phyloP scores from a whole-genome alignment of 2,797 vertebrate species.

The Momotus momota region DNA sequence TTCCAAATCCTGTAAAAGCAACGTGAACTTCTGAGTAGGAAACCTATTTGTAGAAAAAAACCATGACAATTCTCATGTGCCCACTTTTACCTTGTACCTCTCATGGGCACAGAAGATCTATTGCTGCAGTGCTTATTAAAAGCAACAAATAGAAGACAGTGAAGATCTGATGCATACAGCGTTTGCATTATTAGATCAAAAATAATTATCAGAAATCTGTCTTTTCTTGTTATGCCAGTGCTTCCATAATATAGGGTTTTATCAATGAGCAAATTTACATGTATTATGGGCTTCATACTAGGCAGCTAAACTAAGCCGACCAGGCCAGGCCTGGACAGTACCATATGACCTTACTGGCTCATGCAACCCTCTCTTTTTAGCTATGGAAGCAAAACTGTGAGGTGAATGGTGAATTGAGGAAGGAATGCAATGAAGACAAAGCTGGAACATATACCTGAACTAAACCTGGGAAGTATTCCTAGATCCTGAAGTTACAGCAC shows the following conservation, averaged over 20 bases:
- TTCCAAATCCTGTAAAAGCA: not conserved
- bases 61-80: not conserved
- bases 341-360: not conserved
- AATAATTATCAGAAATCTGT: not conserved
- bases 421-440: not conserved
- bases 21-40: not conserved
- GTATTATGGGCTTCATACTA: not conserved
- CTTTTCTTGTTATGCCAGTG: not conserved
- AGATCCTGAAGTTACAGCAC: not conserved
- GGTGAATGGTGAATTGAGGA: not conserved
- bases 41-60: not conserved
- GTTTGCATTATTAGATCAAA: not conserved
- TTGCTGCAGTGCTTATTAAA: not conserved
- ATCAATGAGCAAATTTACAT: not conserved
- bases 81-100: not conserved
- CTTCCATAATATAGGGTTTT: not conserved
- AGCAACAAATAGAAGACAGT: not conserved
- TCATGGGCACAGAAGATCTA: not conserved
- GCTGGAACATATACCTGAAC: not conserved
- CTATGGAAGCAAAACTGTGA: not conserved
- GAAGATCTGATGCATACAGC: not conserved
- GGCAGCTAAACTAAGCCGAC: not conserved
- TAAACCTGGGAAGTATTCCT: not conserved
- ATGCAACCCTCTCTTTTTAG: not conserved
- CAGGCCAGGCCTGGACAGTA: not conserved